These are phyloP conservation scores for Agonopterix alstromeriana DNA, from an alignment of 2,888 invertebrate genomes.

Conservation along the genomic window DNA sequence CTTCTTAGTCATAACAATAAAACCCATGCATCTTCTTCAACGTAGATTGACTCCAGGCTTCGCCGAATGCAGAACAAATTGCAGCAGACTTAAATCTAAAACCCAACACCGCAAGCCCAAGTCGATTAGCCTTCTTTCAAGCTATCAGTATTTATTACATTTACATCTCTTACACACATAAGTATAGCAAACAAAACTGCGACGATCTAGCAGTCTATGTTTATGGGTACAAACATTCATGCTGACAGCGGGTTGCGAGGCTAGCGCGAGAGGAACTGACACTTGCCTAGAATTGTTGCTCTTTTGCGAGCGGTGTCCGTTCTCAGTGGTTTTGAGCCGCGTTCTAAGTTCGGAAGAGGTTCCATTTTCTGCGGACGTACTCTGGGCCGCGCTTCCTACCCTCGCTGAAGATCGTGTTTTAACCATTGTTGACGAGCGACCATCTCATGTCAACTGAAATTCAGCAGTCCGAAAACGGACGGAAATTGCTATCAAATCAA, in stretches of 20 bases:
- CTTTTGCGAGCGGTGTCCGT: conserved; percentile 63
- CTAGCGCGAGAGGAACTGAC: conserved; percentile 65
- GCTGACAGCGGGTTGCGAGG: conserved; percentile 83
- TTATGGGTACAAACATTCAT: not conserved
- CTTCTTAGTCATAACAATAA: no score
- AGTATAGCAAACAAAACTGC: conserved; percentile 13
- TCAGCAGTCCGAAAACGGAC: conserved; percentile 68
- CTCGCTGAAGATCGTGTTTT: conserved; percentile 76
- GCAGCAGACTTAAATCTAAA: conserved; percentile 3
- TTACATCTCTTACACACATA: not conserved
- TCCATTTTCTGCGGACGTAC: conserved; percentile 64
- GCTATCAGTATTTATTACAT: not conserved
- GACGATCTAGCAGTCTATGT: conserved; percentile 16
- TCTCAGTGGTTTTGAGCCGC: conserved; percentile 61
- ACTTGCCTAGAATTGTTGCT: conserved; percentile 66
- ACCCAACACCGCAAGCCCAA: conserved; percentile 38
- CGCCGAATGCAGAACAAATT: no score
- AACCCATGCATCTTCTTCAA: no score
- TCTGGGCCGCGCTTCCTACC: conserved; percentile 62
- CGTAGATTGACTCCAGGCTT: no score
- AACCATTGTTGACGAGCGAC: conserved; percentile 74
- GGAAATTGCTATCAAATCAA: conserved; percentile 47
- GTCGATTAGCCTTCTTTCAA: conserved; percentile 26
- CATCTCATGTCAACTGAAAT: conserved; percentile 76
- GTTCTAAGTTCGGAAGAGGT: conserved; percentile 61